Base-by-base conservation (phyloP, 1,140 invertebrate species). In the Danaus plexippus region DNA sequence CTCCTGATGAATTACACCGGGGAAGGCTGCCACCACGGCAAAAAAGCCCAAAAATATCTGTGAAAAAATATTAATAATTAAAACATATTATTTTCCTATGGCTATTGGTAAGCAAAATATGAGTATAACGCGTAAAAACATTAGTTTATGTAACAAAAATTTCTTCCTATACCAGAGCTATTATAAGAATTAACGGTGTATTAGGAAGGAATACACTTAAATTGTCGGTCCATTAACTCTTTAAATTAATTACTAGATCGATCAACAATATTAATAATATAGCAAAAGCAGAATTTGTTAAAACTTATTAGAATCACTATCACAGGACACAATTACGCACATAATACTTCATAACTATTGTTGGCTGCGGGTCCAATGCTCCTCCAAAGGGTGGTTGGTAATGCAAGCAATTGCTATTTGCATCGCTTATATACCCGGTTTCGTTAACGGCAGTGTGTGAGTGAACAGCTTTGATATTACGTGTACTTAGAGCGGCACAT, bases 41-140 rank as follows among this genome's bases (percentile, higher is more conserved):
- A 88, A 60, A 57, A 87, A 73, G 70, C 84, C 85, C 75, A 88
- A 73, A 72, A 87, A 85, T 68, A 87, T 75, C 87, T 88, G 75
- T 11, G 67, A 77, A 69, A 45, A 61, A 62, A 63, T 63, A 47
- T 53, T 32, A 32, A 32, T 32, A 6, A 32, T 32, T 6, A 32
- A 32, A 4, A 32, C 22, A 32, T 32, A 32, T 32, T 32, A 32
- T 32, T 32, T 32, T 32, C 2, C 7, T 32, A 3, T 32, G 67
- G 43, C 12, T n/a, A 45, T 45, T 45, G 9, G 12, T n/a, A 12
- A 11, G 8, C 9, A 45, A 45, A 45, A 45, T 45, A 45, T 12
- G 11, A 12, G 4, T 45, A 45, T n/a, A 45, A 12, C 12, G 11
- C 12, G 12, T 7, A 61, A 64, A 62, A 74, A 77, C 67, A 57